Evolutionary conservation across 2,888 invertebrate genomes (phyloP).

Genomic region (Teinopalpus imperialis): DNA sequence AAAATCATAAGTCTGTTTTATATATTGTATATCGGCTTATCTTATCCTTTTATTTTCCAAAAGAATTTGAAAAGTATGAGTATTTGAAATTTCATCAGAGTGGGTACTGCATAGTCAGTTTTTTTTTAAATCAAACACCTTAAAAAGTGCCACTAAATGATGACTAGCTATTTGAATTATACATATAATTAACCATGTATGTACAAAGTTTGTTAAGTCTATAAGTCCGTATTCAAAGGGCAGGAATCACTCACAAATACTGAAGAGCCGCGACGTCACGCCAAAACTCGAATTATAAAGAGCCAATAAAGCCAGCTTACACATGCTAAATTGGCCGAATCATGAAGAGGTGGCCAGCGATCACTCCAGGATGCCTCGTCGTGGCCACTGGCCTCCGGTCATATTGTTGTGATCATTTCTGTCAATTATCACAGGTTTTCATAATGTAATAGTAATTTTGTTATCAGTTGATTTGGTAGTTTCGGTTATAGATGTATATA

Average conservation of each 20-base stretch:
- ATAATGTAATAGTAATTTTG: too few species aligned
- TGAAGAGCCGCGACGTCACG: conserved; percentile 31
- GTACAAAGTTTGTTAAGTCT: conserved; percentile 17
- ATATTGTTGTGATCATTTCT: conserved; percentile 75
- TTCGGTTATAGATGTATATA: too few species aligned
- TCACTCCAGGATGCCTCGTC: conserved; percentile 57
- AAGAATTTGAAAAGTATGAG: too few species aligned
- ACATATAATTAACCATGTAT: conserved; percentile 10
- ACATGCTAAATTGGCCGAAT: conserved; percentile 29
- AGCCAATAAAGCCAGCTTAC: conserved; percentile 28
- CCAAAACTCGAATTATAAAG: conserved; percentile 30
- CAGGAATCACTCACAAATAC: conserved; percentile 22
- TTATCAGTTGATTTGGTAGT: too few species aligned
- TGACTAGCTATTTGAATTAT: background rate
- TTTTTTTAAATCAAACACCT: background rate
- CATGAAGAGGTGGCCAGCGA: conserved; percentile 56
- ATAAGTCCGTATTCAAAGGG: conserved; percentile 16
- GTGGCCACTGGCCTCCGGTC: conserved; percentile 62
- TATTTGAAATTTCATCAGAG: too few species aligned
- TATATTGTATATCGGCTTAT: too few species aligned
- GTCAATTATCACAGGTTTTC: too few species aligned
- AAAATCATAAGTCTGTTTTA: too few species aligned
- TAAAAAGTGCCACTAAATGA: background rate
- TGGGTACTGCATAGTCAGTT: too few species aligned
- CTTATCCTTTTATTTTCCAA: too few species aligned